Percentiles rank a stretch among this genome's conserved stretches.
These are phyloP conservation scores for Craseonycteris thonglongyai DNA, from an alignment of 2,113 vertebrate species.

Conservation along the genomic window DNA sequence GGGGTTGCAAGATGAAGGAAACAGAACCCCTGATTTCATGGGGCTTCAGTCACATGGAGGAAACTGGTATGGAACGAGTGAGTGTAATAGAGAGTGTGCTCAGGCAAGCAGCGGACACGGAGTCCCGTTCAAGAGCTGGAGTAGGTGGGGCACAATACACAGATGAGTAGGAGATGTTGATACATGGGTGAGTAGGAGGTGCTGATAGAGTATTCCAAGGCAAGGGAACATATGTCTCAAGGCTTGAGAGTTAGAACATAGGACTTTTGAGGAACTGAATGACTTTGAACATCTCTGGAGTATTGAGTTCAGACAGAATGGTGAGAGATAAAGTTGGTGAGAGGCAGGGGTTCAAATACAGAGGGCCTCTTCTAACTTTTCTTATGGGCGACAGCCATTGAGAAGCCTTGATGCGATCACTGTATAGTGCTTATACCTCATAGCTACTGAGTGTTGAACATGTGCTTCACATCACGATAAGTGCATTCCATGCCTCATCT, in stretches of 20 bases:
- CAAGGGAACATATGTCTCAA: accelerated
- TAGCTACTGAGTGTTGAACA: background rate
- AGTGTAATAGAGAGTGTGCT: accelerated
- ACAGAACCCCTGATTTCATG: accelerated
- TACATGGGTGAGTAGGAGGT: background rate
- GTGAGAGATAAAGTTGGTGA: background rate
- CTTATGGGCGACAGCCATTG: background rate
- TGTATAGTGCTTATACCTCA: accelerated
- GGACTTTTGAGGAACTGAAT: background rate
- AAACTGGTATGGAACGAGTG: background rate
- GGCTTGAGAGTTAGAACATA: background rate
- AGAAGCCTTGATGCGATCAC: background rate
- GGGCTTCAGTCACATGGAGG: background rate
- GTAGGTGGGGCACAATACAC: accelerated
- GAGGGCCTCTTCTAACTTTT: background rate
- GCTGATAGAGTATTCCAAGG: accelerated
- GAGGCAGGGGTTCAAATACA: too few relatives aligned
- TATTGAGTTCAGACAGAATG: background rate
- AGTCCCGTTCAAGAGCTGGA: background rate
- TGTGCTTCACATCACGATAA: background rate
- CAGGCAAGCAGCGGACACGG: accelerated
- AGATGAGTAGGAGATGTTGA: accelerated
- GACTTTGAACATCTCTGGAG: background rate
- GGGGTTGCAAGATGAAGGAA: background rate
- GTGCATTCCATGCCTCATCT: too few relatives aligned